Base-by-base conservation (phyloP, 2,113 vertebrate genomes). In the Prunella himalayana region DNA sequence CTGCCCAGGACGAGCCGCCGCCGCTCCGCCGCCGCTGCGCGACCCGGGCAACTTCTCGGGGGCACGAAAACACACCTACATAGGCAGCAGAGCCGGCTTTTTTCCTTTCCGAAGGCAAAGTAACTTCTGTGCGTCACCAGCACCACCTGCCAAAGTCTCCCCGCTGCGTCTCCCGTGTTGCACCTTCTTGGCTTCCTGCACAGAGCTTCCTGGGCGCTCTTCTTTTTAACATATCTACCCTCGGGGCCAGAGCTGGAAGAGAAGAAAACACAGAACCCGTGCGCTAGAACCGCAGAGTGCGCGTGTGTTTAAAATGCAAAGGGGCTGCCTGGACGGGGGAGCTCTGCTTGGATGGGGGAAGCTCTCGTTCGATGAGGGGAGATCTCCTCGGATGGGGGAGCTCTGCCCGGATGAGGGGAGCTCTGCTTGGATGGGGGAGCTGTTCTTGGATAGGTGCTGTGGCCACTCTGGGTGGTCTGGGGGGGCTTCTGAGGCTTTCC, bases 1-100 rank as follows among this genome's bases (percentile, higher is more conserved):
- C 97, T 77, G 85, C 95, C 56, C 86, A 90, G 96, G 95, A 92
- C 33, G 11, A 96, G 94, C 94, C 49, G 96, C 94, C 41, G 96
- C 95, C 44, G 97, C 91, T 72, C 70, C 88, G 88, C 85, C 63
- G 84, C 93, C 39, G 95, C 96, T 83, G 68, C 81, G 56, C 88
- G 95, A 96, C 94, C 96, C 96, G 28, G 84, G 59, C 53, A 90
- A 89, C 91, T 95, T 91, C 75, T 71, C 27, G 60, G 63, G 45
- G 77, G 33, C 51, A 31, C 69, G 25, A 20, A 61, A 54, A 88
- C 2, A 59, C 92, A 90, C 88, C 82, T 77, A 82, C 90, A 82
- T 7, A 15, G 54, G 64, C 75, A 13, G 77, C 75, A 39, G 27
- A 19, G 11, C 1, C 45, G 47, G 72, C n/a, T 79, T 59, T 51